phyloP scores from a whole-genome alignment of 2,888 invertebrate species.

The Exephanes ischioxanthus region DNA sequence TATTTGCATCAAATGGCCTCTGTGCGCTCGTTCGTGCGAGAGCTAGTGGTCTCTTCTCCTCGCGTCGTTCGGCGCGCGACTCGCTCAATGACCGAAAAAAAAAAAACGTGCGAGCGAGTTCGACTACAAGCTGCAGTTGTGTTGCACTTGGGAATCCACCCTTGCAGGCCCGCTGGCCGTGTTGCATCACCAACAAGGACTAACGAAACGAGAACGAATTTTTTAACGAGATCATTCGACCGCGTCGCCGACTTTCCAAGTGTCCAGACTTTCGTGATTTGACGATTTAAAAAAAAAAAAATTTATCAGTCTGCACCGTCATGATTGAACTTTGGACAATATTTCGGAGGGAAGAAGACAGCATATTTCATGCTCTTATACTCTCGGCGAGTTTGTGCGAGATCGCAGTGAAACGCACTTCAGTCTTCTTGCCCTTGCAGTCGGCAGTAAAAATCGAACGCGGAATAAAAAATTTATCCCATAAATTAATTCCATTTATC shows the following conservation, averaged over 20 bases:
- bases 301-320: too few relatives aligned
- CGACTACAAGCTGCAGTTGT: slow-evolving; percentile 3
- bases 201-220: slow-evolving; percentile 54
- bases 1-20: slow-evolving; percentile 68
- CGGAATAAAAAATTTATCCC: too few relatives aligned
- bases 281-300: neutral
- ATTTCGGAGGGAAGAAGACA: too few relatives aligned
- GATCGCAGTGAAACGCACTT: too few relatives aligned
- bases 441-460: too few relatives aligned
- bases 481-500: too few relatives aligned
- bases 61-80: slow-evolving; percentile 21
- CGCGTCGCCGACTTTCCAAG: slow-evolving; percentile 50
- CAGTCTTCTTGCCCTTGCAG: too few relatives aligned
- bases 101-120: slow-evolving; percentile 20
- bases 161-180: neutral
- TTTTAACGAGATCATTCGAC: slow-evolving; percentile 49
- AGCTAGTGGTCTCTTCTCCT: slow-evolving; percentile 45
- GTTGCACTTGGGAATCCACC: slow-evolving; percentile 14
- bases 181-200: slow-evolving; percentile 42
- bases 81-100: slow-evolving; percentile 29
- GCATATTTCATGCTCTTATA: too few relatives aligned
- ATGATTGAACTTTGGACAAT: too few relatives aligned
- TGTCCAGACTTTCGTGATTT: slow-evolving; percentile 62
- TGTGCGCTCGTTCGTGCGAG: slow-evolving; percentile 64
- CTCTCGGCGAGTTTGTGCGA: too few relatives aligned